Conservation (phyloP, 1,140 invertebrate genomes). For the Caligus rogercresseyi region DNA sequence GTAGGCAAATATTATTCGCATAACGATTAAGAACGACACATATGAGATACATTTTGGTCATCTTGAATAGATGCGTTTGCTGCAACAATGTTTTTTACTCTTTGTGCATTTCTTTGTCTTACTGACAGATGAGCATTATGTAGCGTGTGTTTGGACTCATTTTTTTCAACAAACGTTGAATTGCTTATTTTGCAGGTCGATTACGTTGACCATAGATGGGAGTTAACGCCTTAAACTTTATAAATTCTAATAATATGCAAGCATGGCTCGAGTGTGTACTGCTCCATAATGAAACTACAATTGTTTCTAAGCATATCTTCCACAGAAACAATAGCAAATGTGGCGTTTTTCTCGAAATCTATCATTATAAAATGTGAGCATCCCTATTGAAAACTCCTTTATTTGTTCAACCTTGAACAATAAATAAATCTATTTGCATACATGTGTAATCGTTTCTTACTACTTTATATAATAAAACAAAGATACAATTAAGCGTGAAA, state of each 20-base stretch:
- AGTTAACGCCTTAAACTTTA: background rate
- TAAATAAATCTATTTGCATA: too few species aligned
- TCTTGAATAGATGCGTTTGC: background rate
- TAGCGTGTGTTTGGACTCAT: background rate
- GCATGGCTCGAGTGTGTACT: constrained; percentile 11
- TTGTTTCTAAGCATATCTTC: constrained; percentile 1
- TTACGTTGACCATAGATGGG: background rate
- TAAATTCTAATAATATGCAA: constrained; percentile 1
- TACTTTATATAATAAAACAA: too few species aligned
- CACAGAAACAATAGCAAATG: background rate
- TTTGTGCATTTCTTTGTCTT: background rate
- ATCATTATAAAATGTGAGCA: background rate
- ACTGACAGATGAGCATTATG: background rate
- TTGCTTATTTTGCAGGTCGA: background rate
- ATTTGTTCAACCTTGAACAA: too few species aligned
- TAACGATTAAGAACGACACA: background rate
- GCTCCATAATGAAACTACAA: constrained; percentile 5
- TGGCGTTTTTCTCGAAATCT: background rate
- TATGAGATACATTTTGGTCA: background rate
- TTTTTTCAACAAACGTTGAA: background rate
- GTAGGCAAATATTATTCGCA: background rate
- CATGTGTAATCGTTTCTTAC: too few species aligned
- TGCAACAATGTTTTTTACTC: background rate
- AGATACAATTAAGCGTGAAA: too few species aligned
- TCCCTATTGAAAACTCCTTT: background rate